These are phyloP conservation scores for Caenorhabditis drosophilae DNA, from an alignment of 2,888 invertebrate species.

Conservation along the genomic window DNA sequence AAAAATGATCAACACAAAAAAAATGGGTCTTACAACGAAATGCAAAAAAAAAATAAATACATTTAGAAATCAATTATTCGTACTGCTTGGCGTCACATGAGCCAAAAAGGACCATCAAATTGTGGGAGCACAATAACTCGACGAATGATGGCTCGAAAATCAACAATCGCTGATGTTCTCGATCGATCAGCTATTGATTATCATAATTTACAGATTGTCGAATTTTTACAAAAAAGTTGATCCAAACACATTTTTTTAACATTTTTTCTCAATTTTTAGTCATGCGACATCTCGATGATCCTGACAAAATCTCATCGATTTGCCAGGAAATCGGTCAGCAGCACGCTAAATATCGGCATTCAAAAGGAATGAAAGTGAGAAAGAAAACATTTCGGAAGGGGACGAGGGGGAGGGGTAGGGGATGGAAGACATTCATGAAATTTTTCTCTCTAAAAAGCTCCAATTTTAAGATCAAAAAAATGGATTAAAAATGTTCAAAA, in stretches of 20 bases:
- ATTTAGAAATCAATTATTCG: conserved; percentile 39
- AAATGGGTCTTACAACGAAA: too few species aligned
- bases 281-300: conserved; percentile 45
- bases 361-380: conserved; percentile 32
- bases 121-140: conserved; percentile 42
- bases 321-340: conserved; percentile 34
- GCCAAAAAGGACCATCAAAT: conserved; percentile 40
- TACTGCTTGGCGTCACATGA: conserved; percentile 46
- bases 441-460: too few species aligned
- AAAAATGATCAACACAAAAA: too few species aligned
- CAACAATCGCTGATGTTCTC: conserved; percentile 35
- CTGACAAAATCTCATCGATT: conserved; percentile 36
- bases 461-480: too few species aligned
- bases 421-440: too few species aligned
- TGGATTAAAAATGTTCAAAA: too few species aligned
- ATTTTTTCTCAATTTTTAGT: conserved; percentile 17
- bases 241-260: neutral
- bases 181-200: conserved; percentile 23
- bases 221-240: conserved; percentile 35
- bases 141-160: conserved; percentile 33
- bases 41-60: conserved; percentile 6
- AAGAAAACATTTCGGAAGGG: neutral
- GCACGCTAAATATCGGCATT: conserved; percentile 31
- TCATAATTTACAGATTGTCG: conserved; percentile 32
- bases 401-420: too few species aligned